A percentile compares a stretch with the other conserved stretches of the same genome.
These are phyloP conservation scores for Ailuropoda melanoleuca DNA, from an alignment of 2,113 vertebrate genomes.

Conservation along the genomic window DNA sequence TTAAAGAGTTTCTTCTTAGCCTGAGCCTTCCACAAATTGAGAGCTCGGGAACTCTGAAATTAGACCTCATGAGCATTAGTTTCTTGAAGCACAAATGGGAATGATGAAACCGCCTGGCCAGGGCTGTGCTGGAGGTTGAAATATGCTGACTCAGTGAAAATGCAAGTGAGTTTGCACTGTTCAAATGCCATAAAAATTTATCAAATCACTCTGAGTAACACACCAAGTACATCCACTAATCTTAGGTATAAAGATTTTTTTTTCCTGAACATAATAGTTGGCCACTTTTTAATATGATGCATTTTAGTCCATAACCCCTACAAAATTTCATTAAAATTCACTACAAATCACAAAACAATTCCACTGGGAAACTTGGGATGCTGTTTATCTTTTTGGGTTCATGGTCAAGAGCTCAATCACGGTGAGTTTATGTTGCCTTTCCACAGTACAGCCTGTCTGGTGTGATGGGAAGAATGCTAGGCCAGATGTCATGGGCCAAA, in stretches of 20 bases:
- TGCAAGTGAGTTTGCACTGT: neutral
- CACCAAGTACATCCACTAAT: neutral
- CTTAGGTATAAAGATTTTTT: neutral
- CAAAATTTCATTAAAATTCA: neutral
- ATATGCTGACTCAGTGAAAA: neutral
- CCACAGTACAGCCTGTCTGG: neutral
- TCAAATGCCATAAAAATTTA: neutral
- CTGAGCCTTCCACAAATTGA: neutral
- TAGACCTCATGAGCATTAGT: neutral
- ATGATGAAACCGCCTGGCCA: neutral
- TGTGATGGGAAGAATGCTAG: neutral
- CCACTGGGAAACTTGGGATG: neutral
- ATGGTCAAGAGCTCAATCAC: neutral
- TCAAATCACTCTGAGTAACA: neutral
- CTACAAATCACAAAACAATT: neutral
- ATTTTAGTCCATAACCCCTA: neutral
- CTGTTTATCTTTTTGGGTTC: neutral
- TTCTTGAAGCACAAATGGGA: neutral
- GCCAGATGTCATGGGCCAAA: neutral
- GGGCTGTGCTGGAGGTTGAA: neutral
- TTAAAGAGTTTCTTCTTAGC: neutral
- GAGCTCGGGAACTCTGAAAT: neutral
- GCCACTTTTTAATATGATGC: neutral
- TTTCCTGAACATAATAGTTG: neutral
- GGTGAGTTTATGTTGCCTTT: neutral